These are phyloP conservation scores for Drosophila malerkotliana DNA, from an alignment of 1,140 invertebrate species.

Conservation along the genomic window DNA sequence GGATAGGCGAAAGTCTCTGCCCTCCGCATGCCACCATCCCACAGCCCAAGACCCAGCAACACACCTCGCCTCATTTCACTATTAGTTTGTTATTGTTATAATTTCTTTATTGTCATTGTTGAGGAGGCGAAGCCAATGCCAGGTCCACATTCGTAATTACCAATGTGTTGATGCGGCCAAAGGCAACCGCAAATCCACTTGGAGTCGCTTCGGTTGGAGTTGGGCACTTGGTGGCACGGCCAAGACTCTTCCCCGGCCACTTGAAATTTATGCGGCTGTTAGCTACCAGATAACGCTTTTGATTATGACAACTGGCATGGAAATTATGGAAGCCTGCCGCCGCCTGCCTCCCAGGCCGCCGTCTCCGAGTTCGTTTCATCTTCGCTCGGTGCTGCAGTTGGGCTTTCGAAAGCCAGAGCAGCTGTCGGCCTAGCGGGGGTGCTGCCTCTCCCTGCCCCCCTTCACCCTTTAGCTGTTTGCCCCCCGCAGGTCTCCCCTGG, in stretches of 20 bases:
- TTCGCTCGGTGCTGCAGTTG: conserved; percentile 12
- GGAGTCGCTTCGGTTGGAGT: conserved; percentile 42
- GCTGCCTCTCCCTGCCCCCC: conserved; percentile 11
- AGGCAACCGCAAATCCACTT: conserved; percentile 79
- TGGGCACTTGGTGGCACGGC: conserved; percentile 40
- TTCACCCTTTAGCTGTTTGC: not conserved
- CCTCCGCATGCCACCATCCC: conserved; percentile 5
- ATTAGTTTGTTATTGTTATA: conserved; percentile 81
- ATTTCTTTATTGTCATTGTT: conserved; percentile 77
- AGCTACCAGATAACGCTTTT: conserved; percentile 80
- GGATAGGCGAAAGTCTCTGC: conserved; percentile 72
- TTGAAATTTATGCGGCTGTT: conserved; percentile 79
- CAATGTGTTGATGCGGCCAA: conserved; percentile 69
- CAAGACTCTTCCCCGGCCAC: conserved; percentile 56
- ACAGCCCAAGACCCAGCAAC: not conserved
- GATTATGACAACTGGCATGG: conserved; percentile 74
- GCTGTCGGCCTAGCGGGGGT: conserved; percentile 52
- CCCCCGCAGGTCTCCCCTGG: not conserved
- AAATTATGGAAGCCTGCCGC: conserved; percentile 36
- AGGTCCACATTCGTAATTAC: conserved; percentile 51
- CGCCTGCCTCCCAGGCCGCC: conserved; percentile 37
- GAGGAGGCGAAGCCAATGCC: conserved; percentile 54
- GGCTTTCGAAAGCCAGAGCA: conserved; percentile 42
- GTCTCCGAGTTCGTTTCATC: not conserved
- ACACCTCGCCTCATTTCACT: conserved; percentile 39